Evolutionary conservation across 1,140 invertebrate genomes (phyloP).

Genomic region (Nasonia longicornis): DNA sequence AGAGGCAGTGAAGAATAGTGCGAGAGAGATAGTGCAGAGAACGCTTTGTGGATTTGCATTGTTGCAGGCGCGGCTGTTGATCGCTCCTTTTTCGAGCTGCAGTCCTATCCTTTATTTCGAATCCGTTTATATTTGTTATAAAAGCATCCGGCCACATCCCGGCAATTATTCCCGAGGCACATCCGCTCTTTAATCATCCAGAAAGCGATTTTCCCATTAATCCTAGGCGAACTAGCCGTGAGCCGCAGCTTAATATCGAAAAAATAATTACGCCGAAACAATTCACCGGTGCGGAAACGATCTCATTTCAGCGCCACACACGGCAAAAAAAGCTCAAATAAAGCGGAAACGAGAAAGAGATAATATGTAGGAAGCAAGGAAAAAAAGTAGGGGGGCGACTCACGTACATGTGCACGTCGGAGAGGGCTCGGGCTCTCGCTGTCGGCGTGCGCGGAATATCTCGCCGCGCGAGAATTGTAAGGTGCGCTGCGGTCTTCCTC

Average conservation of each 20-base stretch:
- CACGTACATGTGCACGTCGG: not conserved
- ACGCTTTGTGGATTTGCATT: not conserved
- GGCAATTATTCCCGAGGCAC: not conserved
- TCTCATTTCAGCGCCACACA: not conserved
- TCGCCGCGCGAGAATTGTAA: slow-evolving; percentile 12
- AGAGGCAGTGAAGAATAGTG: not conserved
- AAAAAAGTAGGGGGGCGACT: slow-evolving; percentile 7
- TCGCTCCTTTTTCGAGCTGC: not conserved
- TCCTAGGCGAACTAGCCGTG: not conserved
- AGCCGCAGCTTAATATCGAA: not conserved
- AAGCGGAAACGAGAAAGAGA: slow-evolving; percentile 36
- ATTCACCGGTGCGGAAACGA: not conserved
- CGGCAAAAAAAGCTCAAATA: slow-evolving; percentile 6
- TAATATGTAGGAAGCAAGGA: slow-evolving; percentile 40
- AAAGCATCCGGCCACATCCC: not conserved
- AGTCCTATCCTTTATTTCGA: no score
- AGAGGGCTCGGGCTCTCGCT: not conserved
- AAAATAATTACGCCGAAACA: slow-evolving; percentile 14
- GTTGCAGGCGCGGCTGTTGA: not conserved
- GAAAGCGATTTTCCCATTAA: not conserved
- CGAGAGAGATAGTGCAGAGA: not conserved
- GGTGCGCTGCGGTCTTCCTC: not conserved
- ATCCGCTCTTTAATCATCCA: not conserved
- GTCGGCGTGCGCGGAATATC: slow-evolving; percentile 44
- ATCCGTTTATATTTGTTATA: no score